These are phyloP conservation scores for Eudemis profundana DNA, from an alignment of 2,888 invertebrate species.

Conservation along the genomic window DNA sequence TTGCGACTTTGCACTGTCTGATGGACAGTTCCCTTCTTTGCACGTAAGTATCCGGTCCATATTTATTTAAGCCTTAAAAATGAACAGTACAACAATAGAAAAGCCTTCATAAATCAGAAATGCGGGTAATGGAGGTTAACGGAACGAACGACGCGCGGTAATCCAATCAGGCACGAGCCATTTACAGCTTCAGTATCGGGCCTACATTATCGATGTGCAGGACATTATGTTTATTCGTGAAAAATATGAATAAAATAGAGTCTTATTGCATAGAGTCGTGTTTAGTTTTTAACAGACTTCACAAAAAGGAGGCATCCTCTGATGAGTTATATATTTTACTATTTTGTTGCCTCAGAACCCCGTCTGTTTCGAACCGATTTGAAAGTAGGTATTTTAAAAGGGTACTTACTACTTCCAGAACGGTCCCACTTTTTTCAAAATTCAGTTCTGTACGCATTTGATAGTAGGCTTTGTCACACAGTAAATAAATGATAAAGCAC, in stretches of 20 bases:
- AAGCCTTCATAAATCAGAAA: conserved; percentile 35
- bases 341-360: no score
- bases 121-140: conserved; percentile 57
- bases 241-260: conserved; percentile 16
- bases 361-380: no score
- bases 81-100: conserved; percentile 6
- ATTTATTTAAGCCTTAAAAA: conserved; percentile 2
- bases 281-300: no score
- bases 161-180: conserved; percentile 65
- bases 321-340: no score
- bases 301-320: background rate
- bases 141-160: conserved; percentile 59
- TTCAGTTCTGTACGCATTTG: no score
- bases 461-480: no score
- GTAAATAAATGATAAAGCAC: no score
- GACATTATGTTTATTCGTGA: conserved; percentile 55
- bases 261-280: background rate
- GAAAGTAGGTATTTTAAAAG: no score
- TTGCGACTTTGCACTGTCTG: no score
- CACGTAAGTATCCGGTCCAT: background rate
- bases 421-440: no score
- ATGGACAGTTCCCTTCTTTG: no score
- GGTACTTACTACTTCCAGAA: no score
- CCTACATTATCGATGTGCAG: conserved; percentile 42
- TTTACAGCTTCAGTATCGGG: conserved; percentile 59